These are phyloP conservation scores for Solenopsis fugax DNA, from an alignment of 1,140 invertebrate genomes.

Conservation along the genomic window DNA sequence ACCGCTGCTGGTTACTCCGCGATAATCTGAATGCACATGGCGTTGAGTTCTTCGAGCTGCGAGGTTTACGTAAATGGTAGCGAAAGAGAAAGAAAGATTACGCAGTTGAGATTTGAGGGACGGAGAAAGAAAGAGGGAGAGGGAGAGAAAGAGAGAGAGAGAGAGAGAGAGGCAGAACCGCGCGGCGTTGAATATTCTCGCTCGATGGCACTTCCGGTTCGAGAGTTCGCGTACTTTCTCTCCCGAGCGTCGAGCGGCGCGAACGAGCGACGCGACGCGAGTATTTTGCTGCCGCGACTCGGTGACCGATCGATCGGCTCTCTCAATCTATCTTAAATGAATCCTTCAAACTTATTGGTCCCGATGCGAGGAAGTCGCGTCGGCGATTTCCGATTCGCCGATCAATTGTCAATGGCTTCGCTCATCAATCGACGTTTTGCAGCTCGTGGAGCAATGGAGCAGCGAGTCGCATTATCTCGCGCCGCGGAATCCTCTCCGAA, in stretches of 20 bases:
- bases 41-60: conserved; percentile 20
- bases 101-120: not conserved
- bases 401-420: not conserved
- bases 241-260: conserved; percentile 48
- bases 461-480: not conserved
- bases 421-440: not conserved
- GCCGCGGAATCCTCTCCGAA: not conserved
- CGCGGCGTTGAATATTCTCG: conserved; percentile 68
- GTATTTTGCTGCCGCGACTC: conserved; percentile 3
- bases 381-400: not conserved
- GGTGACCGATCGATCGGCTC: conserved; percentile 14
- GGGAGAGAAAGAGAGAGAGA: not conserved
- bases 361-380: not conserved
- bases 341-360: not conserved
- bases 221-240: conserved; percentile 70
- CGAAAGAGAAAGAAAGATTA: not conserved
- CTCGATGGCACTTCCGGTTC: conserved; percentile 74
- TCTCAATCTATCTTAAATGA: not conserved
- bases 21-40: conserved; percentile 30
- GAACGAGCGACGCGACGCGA: conserved; percentile 36
- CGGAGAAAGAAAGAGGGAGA: conserved; percentile 13
- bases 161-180: conserved; percentile 16
- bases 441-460: too few relatives aligned
- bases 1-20: not conserved
- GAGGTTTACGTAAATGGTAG: conserved; percentile 2